Conservation (phyloP, 2,113 vertebrate species). For the Ramphastos sulfuratus region DNA sequence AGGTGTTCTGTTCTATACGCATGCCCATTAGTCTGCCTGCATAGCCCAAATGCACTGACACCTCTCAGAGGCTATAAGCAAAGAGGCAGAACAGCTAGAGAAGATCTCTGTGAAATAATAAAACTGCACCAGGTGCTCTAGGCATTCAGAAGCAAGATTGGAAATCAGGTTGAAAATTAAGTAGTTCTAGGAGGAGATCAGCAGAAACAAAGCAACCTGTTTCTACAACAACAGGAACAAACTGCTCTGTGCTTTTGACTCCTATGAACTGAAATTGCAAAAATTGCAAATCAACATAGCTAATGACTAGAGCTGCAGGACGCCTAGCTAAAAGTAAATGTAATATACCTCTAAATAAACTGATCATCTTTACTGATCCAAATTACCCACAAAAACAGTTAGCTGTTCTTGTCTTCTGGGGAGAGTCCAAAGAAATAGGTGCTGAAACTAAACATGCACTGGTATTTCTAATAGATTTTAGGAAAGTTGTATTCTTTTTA, state of each 20-base stretch:
- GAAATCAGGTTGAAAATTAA: neutral
- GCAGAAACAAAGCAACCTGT: neutral
- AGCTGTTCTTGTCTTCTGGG: neutral
- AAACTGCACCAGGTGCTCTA: neutral
- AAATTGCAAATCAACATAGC: neutral
- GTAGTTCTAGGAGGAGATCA: neutral
- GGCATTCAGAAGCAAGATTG: neutral
- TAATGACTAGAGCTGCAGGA: neutral
- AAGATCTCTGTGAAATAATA: neutral
- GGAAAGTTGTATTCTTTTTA: neutral
- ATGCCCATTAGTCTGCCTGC: neutral
- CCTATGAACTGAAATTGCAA: neutral
- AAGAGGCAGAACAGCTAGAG: neutral
- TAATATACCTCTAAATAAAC: neutral
- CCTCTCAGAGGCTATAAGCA: neutral
- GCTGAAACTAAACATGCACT: neutral
- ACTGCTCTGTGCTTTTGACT: neutral
- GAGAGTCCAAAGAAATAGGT: neutral
- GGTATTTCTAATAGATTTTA: neutral
- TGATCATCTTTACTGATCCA: neutral
- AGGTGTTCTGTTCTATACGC: neutral
- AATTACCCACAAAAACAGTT: neutral
- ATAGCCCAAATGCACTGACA: neutral
- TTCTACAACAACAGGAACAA: neutral
- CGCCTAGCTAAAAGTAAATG: neutral